These are phyloP conservation scores for Heterohyrax brucei DNA, from an alignment of 2,797 vertebrate species.

Conservation along the genomic window DNA sequence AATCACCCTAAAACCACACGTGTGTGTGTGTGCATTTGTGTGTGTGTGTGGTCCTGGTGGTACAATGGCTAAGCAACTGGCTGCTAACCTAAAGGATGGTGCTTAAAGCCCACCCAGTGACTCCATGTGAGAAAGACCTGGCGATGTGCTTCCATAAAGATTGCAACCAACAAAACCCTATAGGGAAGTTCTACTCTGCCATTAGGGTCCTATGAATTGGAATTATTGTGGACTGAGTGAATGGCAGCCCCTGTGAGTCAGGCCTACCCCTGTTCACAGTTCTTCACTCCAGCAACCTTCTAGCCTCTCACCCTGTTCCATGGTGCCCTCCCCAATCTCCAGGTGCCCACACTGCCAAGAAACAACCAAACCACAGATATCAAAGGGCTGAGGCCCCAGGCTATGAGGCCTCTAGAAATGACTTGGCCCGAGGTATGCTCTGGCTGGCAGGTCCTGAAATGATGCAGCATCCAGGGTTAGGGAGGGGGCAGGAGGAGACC, in stretches of 20 bases:
- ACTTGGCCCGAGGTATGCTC: slow-evolving; percentile 10
- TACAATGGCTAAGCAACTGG: not conserved
- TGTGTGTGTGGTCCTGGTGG: not conserved
- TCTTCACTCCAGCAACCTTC: not conserved
- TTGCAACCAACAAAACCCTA: not conserved
- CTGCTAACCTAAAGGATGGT: not conserved
- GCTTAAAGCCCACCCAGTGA: not conserved
- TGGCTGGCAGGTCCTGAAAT: slow-evolving; percentile 25
- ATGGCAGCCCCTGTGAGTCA: not conserved
- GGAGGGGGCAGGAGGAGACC: not conserved
- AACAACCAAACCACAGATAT: slow-evolving; percentile 11
- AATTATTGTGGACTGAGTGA: not conserved
- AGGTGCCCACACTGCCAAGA: not conserved
- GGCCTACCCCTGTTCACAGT: not conserved
- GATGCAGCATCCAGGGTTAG: not conserved
- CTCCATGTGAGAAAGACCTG: not conserved
- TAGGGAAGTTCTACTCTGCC: not conserved
- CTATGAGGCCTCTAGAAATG: not conserved
- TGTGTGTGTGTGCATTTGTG: not conserved
- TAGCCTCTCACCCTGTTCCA: not conserved
- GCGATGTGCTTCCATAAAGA: not conserved
- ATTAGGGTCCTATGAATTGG: not conserved
- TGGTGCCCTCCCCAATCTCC: not conserved
- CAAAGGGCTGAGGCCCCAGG: not conserved
- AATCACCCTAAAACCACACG: not conserved